A percentile compares a stretch with the other conserved stretches of the same genome.
Evolutionary conservation across 1,140 invertebrate genomes (phyloP).

Genomic region (Frieseomelitta varia): DNA sequence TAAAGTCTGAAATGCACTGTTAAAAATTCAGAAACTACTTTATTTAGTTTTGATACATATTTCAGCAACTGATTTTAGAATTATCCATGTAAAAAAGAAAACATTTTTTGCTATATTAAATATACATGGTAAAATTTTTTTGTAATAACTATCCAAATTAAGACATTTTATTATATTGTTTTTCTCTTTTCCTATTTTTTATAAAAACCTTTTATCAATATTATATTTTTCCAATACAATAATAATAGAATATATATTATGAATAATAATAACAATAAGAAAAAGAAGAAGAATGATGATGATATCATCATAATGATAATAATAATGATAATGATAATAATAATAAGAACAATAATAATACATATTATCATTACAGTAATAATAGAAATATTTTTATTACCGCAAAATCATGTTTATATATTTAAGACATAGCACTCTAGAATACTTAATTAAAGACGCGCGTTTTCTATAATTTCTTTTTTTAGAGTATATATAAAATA

Average conservation of each 20-base stretch:
- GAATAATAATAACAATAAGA: too few species aligned
- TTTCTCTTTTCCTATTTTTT: not conserved
- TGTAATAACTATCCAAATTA: constrained; percentile 2
- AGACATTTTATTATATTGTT: not conserved
- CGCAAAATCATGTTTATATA: constrained; percentile 2
- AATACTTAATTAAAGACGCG: constrained; percentile 1
- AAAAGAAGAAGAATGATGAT: too few species aligned
- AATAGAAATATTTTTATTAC: constrained; percentile 27
- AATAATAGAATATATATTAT: too few species aligned
- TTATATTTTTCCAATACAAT: too few species aligned
- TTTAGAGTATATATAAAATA: not conserved
- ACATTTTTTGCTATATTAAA: not conserved
- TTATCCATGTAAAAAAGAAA: not conserved
- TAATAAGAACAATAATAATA: too few species aligned
- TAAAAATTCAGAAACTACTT: not conserved
- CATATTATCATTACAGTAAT: not conserved
- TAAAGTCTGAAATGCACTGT: not conserved
- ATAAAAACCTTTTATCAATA: too few species aligned
- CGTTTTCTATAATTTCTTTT: not conserved
- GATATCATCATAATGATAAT: too few species aligned
- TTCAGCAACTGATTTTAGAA: not conserved
- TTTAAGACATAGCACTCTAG: not conserved
- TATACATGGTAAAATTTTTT: not conserved
- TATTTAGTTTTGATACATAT: not conserved
- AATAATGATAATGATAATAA: too few species aligned